Conservation (phyloP, 1,140 invertebrate species). For the Geopemphigus sp. region DNA sequence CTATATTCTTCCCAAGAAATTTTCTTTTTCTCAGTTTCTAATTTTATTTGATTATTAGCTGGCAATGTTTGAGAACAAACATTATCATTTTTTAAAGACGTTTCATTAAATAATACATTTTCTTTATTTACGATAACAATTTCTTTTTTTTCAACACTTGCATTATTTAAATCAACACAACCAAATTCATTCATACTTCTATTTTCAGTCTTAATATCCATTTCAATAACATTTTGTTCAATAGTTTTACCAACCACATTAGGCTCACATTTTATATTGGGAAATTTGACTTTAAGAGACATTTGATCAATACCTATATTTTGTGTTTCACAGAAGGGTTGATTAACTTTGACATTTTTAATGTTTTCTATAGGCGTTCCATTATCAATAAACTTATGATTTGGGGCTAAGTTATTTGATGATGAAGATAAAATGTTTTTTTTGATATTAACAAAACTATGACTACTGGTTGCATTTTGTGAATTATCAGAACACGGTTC, state of each 20-base stretch:
- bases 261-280: background rate
- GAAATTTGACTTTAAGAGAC: background rate
- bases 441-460: too few relatives aligned
- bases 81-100: background rate
- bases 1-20: conserved; percentile 37
- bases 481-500: too few relatives aligned
- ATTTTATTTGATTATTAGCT: background rate
- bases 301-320: too few relatives aligned
- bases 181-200: background rate
- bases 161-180: background rate
- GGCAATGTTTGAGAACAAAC: background rate
- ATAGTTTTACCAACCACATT: background rate
- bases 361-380: too few relatives aligned
- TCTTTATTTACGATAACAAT: background rate
- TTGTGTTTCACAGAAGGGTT: too few relatives aligned
- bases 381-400: too few relatives aligned
- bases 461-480: too few relatives aligned
- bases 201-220: background rate
- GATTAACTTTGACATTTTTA: too few relatives aligned
- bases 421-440: too few relatives aligned
- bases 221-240: background rate
- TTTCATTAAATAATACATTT: background rate
- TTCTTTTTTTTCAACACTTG: background rate
- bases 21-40: conserved; percentile 41
- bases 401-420: too few relatives aligned